Evolutionary conservation across 1,140 invertebrate genomes (phyloP).

Genomic region (Platyura marginata): DNA sequence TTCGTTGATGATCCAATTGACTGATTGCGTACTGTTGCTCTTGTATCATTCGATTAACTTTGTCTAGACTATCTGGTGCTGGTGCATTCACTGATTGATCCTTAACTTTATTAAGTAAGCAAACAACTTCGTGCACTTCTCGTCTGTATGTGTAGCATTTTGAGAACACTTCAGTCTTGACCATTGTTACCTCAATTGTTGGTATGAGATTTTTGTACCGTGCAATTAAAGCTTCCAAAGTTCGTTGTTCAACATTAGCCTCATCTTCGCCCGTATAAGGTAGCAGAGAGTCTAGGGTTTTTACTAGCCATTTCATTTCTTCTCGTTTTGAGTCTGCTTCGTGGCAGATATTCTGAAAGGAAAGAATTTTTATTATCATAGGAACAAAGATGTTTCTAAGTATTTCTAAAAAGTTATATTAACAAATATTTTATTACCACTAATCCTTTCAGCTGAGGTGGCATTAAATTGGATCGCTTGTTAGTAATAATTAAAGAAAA

Average conservation of each 20-base stretch:
- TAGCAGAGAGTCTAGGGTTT: slow-evolving; percentile 69
- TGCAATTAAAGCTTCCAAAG: slow-evolving; percentile 61
- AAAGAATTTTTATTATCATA: too few relatives aligned
- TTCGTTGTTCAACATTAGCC: slow-evolving; percentile 54
- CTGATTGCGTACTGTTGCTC: slow-evolving; percentile 64
- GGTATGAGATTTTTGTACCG: slow-evolving; percentile 83
- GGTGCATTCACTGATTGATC: slow-evolving; percentile 43
- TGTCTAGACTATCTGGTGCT: slow-evolving; percentile 51
- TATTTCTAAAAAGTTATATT: too few relatives aligned
- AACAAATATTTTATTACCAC: too few relatives aligned
- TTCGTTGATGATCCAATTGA: slow-evolving; percentile 68
- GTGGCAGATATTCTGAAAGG: slow-evolving; percentile 61
- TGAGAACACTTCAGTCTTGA: slow-evolving; percentile 78
- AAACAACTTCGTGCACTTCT: slow-evolving; percentile 70
- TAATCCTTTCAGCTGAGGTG: not conserved
- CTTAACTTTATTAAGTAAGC: slow-evolving; percentile 49
- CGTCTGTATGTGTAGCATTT: slow-evolving; percentile 82
- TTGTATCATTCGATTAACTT: slow-evolving; percentile 49
- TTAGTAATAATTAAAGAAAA: not conserved
- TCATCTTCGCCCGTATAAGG: slow-evolving; percentile 65
- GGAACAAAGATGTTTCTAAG: too few relatives aligned
- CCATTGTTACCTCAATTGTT: slow-evolving; percentile 78
- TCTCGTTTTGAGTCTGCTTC: slow-evolving; percentile 78
- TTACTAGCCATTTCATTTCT: slow-evolving; percentile 88
- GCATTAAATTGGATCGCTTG: not conserved